phyloP scores from a whole-genome alignment of 2,888 invertebrate species.

The Acanthococcus lagerstroemiae region DNA sequence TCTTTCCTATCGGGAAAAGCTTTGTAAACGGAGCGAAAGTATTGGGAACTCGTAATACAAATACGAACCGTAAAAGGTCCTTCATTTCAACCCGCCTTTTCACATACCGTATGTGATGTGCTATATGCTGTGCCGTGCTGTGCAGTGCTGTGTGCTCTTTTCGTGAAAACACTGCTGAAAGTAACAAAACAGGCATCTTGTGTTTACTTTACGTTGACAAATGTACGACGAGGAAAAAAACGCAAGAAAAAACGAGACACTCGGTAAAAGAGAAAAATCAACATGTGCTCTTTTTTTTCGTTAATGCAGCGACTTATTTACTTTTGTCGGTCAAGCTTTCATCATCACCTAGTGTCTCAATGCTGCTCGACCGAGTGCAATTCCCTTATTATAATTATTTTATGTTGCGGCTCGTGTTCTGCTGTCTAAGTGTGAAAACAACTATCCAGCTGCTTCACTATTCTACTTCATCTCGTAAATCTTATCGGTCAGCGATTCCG shows the following conservation, averaged over 20 bases:
- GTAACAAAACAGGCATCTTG: constrained; percentile 2
- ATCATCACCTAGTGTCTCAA: no score
- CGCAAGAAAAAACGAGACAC: background rate
- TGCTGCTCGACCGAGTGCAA: no score
- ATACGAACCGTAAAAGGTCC: background rate
- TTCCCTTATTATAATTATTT: no score
- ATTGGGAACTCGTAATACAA: background rate
- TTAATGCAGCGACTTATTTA: background rate
- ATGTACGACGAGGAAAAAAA: background rate
- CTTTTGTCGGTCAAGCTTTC: background rate
- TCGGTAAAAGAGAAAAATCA: background rate
- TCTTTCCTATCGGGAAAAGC: background rate
- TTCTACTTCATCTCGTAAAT: no score
- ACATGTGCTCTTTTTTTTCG: background rate
- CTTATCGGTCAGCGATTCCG: no score
- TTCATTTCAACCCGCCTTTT: background rate
- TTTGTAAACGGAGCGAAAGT: background rate
- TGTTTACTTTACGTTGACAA: constrained; percentile 3
- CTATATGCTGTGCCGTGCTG: no score
- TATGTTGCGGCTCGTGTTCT: no score
- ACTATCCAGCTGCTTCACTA: no score
- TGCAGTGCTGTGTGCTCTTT: background rate
- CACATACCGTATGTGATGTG: background rate
- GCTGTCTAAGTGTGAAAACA: no score
- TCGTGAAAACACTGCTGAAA: background rate